phyloP scores from a whole-genome alignment of 2,113 vertebrate species.

The Mugil cephalus region DNA sequence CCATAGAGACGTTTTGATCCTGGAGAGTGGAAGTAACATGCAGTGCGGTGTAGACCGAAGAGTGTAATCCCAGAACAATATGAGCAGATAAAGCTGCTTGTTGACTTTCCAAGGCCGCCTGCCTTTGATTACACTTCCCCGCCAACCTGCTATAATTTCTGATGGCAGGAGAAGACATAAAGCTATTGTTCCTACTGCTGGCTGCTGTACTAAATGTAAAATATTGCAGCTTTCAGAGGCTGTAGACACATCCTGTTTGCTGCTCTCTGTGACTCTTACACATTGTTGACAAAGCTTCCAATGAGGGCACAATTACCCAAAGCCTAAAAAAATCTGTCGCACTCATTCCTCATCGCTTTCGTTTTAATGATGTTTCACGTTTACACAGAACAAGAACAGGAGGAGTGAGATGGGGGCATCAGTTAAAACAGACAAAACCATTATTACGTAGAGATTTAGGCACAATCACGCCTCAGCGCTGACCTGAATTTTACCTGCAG shows the following conservation, averaged over 20 bases:
- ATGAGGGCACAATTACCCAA: constrained; percentile 5
- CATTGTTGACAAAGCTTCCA: constrained; percentile 9
- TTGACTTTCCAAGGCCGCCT: constrained; percentile 49
- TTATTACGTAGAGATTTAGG: not conserved
- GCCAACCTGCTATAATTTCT: constrained; percentile 39
- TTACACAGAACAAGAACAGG: not conserved
- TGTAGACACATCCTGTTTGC: no score
- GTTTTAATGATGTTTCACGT: no score
- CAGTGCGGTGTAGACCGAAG: no score
- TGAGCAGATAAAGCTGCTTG: constrained; percentile 45
- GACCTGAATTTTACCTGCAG: not conserved
- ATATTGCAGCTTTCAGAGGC: constrained; percentile 21
- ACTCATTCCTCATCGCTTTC: no score
- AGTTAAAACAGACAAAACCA: not conserved
- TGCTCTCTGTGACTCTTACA: not conserved
- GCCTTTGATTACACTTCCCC: constrained; percentile 43
- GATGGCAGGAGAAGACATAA: constrained; percentile 26
- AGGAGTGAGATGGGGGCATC: not conserved
- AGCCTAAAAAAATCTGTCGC: not conserved
- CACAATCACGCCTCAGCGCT: not conserved
- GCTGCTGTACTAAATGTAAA: constrained; percentile 26
- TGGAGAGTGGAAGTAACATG: no score
- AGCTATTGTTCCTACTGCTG: constrained; percentile 35
- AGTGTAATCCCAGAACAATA: constrained; percentile 43
- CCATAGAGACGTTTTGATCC: not conserved